A percentile compares a stretch with the other conserved stretches of the same genome.
Evolutionary conservation across 2,888 invertebrate genomes (phyloP).

Genomic region (Dynastes tityus): DNA sequence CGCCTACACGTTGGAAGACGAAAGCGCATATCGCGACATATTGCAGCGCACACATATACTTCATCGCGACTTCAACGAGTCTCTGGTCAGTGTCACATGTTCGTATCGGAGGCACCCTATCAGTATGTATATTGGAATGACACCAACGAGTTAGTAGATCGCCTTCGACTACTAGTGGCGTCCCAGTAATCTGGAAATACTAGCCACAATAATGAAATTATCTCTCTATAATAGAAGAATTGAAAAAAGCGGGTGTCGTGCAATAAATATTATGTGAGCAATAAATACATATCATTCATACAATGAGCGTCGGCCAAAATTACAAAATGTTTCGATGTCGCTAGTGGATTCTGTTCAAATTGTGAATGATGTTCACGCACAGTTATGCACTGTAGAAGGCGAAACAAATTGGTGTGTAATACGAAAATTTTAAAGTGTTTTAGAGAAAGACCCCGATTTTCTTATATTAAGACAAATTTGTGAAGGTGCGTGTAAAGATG

Average conservation of each 20-base stretch:
- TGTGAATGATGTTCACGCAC: no score
- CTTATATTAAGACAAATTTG: no score
- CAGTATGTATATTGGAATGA: slow-evolving; percentile 49
- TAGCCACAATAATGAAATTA: slow-evolving; percentile 50
- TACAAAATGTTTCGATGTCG: no score
- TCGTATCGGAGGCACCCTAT: background rate
- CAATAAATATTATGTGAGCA: slow-evolving; percentile 16
- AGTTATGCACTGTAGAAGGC: no score
- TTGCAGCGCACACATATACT: slow-evolving; percentile 33
- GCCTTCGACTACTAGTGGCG: slow-evolving; percentile 46
- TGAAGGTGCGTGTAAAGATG: no score
- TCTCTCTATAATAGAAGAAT: slow-evolving; percentile 48
- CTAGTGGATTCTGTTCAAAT: no score
- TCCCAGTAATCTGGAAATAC: slow-evolving; percentile 48
- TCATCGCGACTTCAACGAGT: slow-evolving; percentile 38
- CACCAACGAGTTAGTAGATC: background rate
- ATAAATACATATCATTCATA: background rate
- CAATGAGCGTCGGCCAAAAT: background rate
- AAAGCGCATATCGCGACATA: background rate
- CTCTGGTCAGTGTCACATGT: background rate
- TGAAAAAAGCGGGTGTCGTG: slow-evolving; percentile 38
- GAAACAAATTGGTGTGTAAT: no score
- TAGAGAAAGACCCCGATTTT: no score
- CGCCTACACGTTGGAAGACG: slow-evolving; percentile 31
- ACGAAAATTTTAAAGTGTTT: no score